phyloP scores from a whole-genome alignment of 2,113 vertebrate species.

The Trematomus loennbergii region DNA sequence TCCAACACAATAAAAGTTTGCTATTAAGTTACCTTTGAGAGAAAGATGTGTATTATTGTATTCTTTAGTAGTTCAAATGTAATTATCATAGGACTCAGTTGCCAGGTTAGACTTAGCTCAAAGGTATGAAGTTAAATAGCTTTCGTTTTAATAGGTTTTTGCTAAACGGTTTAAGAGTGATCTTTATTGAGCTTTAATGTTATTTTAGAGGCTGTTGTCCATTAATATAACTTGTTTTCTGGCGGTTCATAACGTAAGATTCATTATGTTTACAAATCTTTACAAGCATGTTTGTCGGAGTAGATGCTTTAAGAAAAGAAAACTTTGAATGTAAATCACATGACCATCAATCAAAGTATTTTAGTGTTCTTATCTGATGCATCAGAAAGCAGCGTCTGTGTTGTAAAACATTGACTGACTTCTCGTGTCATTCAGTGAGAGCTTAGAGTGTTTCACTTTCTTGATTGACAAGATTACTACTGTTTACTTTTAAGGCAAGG shows the following conservation, averaged over 20 bases:
- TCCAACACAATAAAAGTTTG: not conserved
- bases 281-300: not conserved
- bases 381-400: not conserved
- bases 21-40: not conserved
- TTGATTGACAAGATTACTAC: not conserved
- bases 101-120: not conserved
- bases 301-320: not conserved
- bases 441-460: not conserved
- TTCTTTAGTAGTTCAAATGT: not conserved
- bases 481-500: slow-evolving; percentile 9
- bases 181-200: not conserved
- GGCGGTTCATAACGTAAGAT: not conserved
- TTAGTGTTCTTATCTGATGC: not conserved
- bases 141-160: not conserved
- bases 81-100: not conserved
- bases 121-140: too few relatives aligned
- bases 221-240: not conserved
- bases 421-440: not conserved
- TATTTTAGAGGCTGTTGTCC: not conserved
- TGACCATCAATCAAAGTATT: not conserved
- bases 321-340: not conserved
- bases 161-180: not conserved
- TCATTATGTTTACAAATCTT: not conserved
- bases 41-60: not conserved
- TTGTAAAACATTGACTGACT: not conserved